Base-by-base conservation (phyloP, 2,888 invertebrate genomes). In the Torymus aiolomorphi region DNA sequence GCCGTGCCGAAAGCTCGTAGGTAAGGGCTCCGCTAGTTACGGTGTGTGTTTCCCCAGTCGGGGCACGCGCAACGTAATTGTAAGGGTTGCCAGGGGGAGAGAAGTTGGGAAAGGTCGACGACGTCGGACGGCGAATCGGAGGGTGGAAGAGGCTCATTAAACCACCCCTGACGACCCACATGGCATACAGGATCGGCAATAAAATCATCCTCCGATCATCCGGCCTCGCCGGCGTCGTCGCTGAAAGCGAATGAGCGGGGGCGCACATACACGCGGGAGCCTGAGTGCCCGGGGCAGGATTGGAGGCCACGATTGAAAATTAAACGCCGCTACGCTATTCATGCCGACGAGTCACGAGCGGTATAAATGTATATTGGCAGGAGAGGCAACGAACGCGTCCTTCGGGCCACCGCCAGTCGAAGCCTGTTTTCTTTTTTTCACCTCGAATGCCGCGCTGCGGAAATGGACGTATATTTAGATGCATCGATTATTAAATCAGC, bases 11-110 rank as follows among this genome's bases (percentile, higher is more conserved):
- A 79, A 76, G 79, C 16, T 18, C 16, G 24, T 10, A 54, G 20
- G 63, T 14, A 16, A 66, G 52, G 65, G 66, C 62, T 16, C 49
- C 82, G 83, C 83, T 86, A 83, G 86, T 87, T 86, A 86, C 85
- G 87, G 87, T 86, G 84, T 86, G 84, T 82, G 86, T 87, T 89
- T 89, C 63, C 86, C 85, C 81, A 90, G 89, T 90, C 90, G 84
- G 84, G 86, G 88, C 90, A 90, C 90, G 90, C 86, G 88, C 89
- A 78, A 84, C 89, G 89, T 90, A 90, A 90, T 90, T 90, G 89
- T 86, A 88, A 84, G 83, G 84, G 82, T 87, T 86, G 88, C 82
- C 81, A 83, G 79, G 82, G 84, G 24, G 24, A 57, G 49, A 42
- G 52, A 81, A 78, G 77, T 76, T 70, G 59, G 72, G 72, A 59